These are phyloP conservation scores for Galago senegalensis DNA, from an alignment of 2,797 vertebrate species.

Conservation along the genomic window DNA sequence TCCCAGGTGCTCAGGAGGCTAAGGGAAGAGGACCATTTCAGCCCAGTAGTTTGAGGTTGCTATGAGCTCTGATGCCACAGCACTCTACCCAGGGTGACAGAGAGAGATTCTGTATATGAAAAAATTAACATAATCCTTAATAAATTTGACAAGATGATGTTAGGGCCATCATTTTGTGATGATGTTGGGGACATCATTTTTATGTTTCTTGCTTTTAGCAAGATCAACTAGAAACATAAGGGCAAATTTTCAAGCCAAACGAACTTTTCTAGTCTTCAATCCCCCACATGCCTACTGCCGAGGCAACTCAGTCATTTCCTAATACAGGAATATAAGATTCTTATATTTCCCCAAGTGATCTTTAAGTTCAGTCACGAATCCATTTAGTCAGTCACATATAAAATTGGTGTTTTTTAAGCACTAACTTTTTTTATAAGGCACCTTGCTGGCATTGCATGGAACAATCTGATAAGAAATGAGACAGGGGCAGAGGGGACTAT, in stretches of 20 bases:
- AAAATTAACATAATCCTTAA: background rate
- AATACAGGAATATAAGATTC: constrained; percentile 27
- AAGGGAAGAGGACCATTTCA: no score
- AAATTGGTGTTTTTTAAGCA: background rate
- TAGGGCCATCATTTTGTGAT: background rate
- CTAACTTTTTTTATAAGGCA: background rate
- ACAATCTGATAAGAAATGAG: background rate
- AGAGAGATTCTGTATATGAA: background rate
- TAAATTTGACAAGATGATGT: background rate
- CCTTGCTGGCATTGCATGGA: background rate
- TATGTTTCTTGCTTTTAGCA: background rate
- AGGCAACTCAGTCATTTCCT: background rate
- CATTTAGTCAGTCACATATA: background rate
- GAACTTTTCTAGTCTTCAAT: background rate
- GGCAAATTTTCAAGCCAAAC: background rate
- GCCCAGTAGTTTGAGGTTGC: no score
- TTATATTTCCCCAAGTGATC: background rate
- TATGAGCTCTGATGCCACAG: no score
- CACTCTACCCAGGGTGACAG: no score
- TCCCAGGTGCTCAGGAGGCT: no score
- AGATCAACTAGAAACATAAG: background rate
- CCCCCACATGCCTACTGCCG: background rate
- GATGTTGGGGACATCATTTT: background rate
- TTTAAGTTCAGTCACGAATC: background rate
- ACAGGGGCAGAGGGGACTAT: background rate